Base-by-base conservation (phyloP, 2,113 vertebrate species). In the Cricetomys ansorgei region DNA sequence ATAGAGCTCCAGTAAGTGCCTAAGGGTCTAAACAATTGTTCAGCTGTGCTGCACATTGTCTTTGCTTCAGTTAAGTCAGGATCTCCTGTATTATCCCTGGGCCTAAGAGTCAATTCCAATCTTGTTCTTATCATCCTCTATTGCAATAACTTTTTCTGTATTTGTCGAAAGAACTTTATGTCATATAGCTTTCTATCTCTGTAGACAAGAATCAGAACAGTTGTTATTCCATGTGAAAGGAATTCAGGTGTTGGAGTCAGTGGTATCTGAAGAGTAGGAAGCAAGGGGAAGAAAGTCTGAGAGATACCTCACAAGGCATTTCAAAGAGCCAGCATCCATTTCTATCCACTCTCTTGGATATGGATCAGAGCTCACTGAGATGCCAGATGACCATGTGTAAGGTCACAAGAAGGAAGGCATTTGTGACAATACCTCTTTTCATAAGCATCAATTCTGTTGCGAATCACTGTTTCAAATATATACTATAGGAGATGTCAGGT, bases 181-280 rank as follows among this genome's bases (percentile, higher is more conserved):
- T 19, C 53, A 53, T 0, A 84, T 12, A 75, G 11, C 34, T 57
- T 69, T 89, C 45, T 62, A 91, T 72, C 80, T 76, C 16, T 25
- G 16, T 53, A 55, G 10, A 92, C 1, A 13, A 93, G 40, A 9
- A 72, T 67, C 45, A 48, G 0, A 1, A 7, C 19, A 64, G 3
- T 23, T 72, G 8, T 9, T 5, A 45, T 23, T n/a, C 1, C 15
- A 55, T 17, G 55, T 76, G 12, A 65, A n/a, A n/a, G n/a, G n/a
- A n/a, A n/a, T n/a, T n/a, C n/a, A n/a, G n/a, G 29, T 1, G 19
- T 21, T 1, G 0, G 50, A 37, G 29, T 29, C 11, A 19, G 65
- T 10, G 37, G 34, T 29, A 5, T 59, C 7, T 77, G 2, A 29
- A 25, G 27, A 43, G 5, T 34, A 13, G 23, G 48, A 48, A 13